phyloP scores from a whole-genome alignment of 2,888 invertebrate species.

The Tineola bisselliella region DNA sequence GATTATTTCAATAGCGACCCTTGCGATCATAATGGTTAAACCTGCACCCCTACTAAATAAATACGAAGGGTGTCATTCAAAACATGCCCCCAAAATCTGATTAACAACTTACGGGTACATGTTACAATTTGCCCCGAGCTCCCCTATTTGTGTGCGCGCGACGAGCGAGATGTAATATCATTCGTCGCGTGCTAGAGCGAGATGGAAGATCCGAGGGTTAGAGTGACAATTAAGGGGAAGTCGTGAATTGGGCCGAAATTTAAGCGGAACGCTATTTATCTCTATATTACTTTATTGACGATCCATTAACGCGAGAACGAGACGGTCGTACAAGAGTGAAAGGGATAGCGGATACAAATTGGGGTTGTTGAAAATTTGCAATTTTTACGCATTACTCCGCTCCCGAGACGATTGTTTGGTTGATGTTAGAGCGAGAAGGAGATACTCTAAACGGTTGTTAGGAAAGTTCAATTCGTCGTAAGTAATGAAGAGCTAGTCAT shows the following conservation, averaged over 20 bases:
- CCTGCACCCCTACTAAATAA: slow-evolving; percentile 48
- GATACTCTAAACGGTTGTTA: background rate
- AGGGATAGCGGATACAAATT: slow-evolving; percentile 30
- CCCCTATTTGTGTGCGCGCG: slow-evolving; percentile 25
- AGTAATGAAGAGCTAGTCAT: slow-evolving; percentile 26
- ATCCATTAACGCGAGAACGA: slow-evolving; percentile 51
- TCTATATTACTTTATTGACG: slow-evolving; percentile 66
- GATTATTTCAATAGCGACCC: slow-evolving; percentile 41
- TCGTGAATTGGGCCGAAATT: slow-evolving; percentile 63
- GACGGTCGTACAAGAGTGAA: slow-evolving; percentile 29
- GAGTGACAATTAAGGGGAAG: slow-evolving; percentile 58
- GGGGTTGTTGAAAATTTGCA: slow-evolving; percentile 38
- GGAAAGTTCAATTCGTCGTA: slow-evolving; percentile 33
- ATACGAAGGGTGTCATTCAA: slow-evolving; percentile 46
- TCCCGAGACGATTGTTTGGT: slow-evolving; percentile 9
- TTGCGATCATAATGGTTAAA: slow-evolving; percentile 24
- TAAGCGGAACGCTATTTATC: slow-evolving; percentile 63
- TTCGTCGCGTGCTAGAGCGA: slow-evolving; percentile 24
- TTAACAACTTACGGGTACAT: slow-evolving; percentile 65
- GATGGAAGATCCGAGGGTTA: slow-evolving; percentile 42
- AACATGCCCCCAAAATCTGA: slow-evolving; percentile 57
- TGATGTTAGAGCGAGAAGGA: slow-evolving; percentile 23
- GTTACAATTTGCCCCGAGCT: slow-evolving; percentile 37
- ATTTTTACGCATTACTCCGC: slow-evolving; percentile 24
- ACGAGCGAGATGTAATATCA: slow-evolving; percentile 25